Conservation (phyloP, 2,797 vertebrate genomes). For the Morus bassanus region DNA sequence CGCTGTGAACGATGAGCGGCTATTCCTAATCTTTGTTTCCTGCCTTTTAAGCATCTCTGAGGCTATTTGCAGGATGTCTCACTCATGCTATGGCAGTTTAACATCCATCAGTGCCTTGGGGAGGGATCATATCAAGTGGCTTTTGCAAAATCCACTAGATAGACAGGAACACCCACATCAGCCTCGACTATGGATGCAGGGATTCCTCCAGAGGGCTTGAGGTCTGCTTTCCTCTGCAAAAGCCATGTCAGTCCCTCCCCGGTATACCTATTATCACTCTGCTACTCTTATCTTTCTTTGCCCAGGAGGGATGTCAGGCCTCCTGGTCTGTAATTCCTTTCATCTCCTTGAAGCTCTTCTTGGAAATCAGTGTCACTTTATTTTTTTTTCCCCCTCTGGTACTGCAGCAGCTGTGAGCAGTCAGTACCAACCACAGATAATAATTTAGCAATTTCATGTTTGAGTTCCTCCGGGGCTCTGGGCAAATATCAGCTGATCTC, state of each 20-base stretch:
- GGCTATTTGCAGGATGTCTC: background rate
- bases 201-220: no score
- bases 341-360: background rate
- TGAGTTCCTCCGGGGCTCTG: background rate
- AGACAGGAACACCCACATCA: background rate
- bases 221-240: background rate
- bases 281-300: background rate
- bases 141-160: background rate
- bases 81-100: accelerated
- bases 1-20: accelerated
- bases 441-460: background rate
- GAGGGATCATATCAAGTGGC: background rate
- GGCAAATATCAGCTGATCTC: background rate
- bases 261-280: accelerated
- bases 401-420: background rate
- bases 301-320: background rate
- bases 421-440: background rate
- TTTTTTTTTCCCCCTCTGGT: background rate
- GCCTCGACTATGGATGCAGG: background rate
- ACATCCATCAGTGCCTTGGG: background rate
- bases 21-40: background rate
- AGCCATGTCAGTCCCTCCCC: background rate
- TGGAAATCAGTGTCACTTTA: background rate
- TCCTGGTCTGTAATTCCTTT: background rate
- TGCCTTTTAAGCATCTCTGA: background rate